Base-by-base conservation (phyloP, 1,140 invertebrate species). In the Drosophila saltans region DNA sequence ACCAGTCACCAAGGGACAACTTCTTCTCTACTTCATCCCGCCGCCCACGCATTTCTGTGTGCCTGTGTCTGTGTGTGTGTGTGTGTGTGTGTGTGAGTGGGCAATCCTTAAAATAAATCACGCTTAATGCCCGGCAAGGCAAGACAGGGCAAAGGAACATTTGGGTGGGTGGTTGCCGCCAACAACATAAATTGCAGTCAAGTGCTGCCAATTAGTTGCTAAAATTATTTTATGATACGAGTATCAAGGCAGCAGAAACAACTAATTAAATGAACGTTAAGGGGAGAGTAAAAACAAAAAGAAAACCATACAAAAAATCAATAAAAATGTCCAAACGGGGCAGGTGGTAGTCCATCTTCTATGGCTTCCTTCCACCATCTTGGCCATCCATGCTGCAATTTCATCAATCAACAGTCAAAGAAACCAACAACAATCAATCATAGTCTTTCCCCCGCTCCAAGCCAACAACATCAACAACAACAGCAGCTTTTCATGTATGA, bases 131-230 rank as follows among this genome's bases (percentile, higher is more conserved):
- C 39, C 9, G 5, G n/a, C 21, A 26, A 48, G 39, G 16, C 55
- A 30, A 33, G 55, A 16, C 61, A 26, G 16, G 10, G 67, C 33
- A 60, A 33, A 39, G 11, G 39, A 10, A 9, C 4, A 33, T 21
- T 36, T 33, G 68, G 61, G 58, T 60, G 69, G 68, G 36, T 57
- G 56, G 55, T 28, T 57, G 40, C 65, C 56, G 24, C 52, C 64
- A 57, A 63, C 64, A 64, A 64, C 68, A 89, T 89, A 83, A 88
- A 88, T 88, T 89, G 84, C 80, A 83, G 80, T 89, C 83, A 88
- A 88, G 84, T 89, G 80, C 80, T 88, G 83, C 83, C 83, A 88
- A 88, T 88, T 88, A 88, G 83, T 83, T 83, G 76, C 81, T 75
- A 75, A 86, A 85, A 85, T 85, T 85, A 86, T 85, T 85, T 88